A percentile compares a stretch with the other conserved stretches of the same genome.
Conservation (phyloP, 2,888 invertebrate genomes). For the Hypena proboscidalis region DNA sequence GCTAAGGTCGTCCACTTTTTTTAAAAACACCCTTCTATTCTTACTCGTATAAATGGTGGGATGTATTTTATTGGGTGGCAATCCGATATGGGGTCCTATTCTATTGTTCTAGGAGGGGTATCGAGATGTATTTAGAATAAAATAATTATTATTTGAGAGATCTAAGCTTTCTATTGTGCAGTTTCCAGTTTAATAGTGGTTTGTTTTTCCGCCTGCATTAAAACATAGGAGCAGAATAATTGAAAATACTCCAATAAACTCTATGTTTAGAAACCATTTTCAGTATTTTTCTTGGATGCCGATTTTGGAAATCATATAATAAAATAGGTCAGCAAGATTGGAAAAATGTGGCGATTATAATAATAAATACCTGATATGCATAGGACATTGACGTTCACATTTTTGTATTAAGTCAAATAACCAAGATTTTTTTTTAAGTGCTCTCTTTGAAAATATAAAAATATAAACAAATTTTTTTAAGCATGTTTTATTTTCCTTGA, state of each 20-base stretch:
- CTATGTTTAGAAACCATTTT: no score
- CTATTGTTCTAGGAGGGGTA: conserved; percentile 22
- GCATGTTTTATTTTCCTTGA: conserved; percentile 1
- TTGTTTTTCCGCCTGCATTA: neutral
- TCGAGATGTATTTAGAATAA: conserved; percentile 19
- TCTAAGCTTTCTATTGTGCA: conserved; percentile 2
- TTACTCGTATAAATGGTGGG: conserved; percentile 32
- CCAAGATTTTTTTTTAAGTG: no score
- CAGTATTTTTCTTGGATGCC: no score
- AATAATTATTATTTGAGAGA: conserved; percentile 34
- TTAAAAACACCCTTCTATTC: conserved; percentile 28
- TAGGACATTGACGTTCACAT: no score
- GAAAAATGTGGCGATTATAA: no score
- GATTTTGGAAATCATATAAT: no score
- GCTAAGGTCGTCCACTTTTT: conserved; percentile 49
- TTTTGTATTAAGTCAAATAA: no score
- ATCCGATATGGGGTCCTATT: conserved; percentile 35
- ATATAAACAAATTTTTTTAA: neutral
- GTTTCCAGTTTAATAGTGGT: conserved; percentile 5
- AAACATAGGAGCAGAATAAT: no score
- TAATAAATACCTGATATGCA: no score
- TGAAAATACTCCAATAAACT: no score
- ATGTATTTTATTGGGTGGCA: conserved; percentile 45
- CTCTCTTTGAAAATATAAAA: no score
- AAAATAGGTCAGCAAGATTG: no score